A percentile compares a stretch with the other conserved stretches of the same genome.
These are phyloP conservation scores for Norana najaformis DNA, from an alignment of 2,888 invertebrate genomes.

Conservation along the genomic window DNA sequence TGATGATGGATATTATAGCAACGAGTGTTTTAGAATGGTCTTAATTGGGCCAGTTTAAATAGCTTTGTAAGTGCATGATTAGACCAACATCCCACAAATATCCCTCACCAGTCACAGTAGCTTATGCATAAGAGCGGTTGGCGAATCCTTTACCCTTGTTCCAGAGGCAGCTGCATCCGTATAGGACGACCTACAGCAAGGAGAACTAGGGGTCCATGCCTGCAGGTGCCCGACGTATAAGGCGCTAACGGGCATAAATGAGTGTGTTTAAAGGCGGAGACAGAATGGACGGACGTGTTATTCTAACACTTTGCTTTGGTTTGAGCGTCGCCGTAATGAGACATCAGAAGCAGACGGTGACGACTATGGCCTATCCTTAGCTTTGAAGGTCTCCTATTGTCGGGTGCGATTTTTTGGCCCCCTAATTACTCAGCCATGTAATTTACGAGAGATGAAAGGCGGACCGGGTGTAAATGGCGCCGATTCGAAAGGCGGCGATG, in stretches of 20 bases:
- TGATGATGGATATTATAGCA: too few relatives aligned
- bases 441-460: background rate
- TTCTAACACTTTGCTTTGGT: background rate
- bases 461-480: background rate
- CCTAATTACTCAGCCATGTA: constrained; percentile 5
- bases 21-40: background rate
- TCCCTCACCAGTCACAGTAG: background rate
- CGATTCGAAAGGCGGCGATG: background rate
- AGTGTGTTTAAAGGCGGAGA: background rate
- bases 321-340: background rate
- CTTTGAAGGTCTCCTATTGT: background rate
- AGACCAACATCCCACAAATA: background rate
- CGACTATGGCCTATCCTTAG: background rate
- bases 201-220: too few relatives aligned
- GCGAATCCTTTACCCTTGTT: background rate
- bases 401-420: background rate
- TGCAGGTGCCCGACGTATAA: background rate
- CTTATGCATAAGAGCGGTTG: background rate
- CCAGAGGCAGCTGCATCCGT: background rate
- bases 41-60: background rate
- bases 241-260: background rate
- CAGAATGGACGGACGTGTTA: background rate
- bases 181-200: too few relatives aligned
- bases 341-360: background rate
- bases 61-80: background rate